Percentiles rank a stretch among this genome's conserved stretches.
phyloP scores from a whole-genome alignment of 2,888 invertebrate genomes.

The Operophtera brumata region DNA sequence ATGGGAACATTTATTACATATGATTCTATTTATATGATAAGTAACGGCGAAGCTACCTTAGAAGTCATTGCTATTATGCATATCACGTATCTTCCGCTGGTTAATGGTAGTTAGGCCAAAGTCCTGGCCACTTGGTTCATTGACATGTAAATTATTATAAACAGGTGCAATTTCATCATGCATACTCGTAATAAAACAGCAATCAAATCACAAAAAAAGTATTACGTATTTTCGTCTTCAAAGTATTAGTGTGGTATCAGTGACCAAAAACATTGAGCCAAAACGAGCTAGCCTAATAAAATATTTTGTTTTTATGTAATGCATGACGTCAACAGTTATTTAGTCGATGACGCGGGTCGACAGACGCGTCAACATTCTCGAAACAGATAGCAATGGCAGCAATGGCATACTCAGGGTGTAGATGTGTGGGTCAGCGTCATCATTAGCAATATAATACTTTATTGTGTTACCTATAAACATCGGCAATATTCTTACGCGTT shows the following conservation, averaged over 20 bases:
- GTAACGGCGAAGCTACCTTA: conserved; percentile 7
- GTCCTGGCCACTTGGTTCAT: conserved; percentile 27
- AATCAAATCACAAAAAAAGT: neutral
- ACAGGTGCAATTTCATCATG: conserved; percentile 21
- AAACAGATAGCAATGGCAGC: conserved; percentile 13
- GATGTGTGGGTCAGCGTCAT: conserved; percentile 41
- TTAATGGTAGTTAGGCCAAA: conserved; percentile 29
- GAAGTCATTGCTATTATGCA: conserved; percentile 19
- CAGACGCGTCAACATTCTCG: conserved; percentile 36
- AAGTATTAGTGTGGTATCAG: neutral
- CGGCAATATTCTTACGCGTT: conserved; percentile 18
- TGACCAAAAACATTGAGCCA: conserved; percentile 1
- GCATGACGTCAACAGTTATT: conserved; percentile 21
- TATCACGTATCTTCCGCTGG: conserved; percentile 24
- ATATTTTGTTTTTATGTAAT: conserved; percentile 14
- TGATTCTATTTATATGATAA: neutral
- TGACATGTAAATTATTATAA: conserved; percentile 29
- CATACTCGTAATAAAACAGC: conserved; percentile 2
- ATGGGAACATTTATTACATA: neutral
- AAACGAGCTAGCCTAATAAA: conserved; percentile 4
- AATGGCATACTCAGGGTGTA: conserved; percentile 33
- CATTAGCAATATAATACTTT: conserved; percentile 57
- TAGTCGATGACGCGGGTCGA: conserved; percentile 44
- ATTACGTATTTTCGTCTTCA: neutral
- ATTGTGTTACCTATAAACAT: conserved; percentile 44